phyloP scores from a whole-genome alignment of 2,888 invertebrate genomes.

The Zaprionus lineosus region DNA sequence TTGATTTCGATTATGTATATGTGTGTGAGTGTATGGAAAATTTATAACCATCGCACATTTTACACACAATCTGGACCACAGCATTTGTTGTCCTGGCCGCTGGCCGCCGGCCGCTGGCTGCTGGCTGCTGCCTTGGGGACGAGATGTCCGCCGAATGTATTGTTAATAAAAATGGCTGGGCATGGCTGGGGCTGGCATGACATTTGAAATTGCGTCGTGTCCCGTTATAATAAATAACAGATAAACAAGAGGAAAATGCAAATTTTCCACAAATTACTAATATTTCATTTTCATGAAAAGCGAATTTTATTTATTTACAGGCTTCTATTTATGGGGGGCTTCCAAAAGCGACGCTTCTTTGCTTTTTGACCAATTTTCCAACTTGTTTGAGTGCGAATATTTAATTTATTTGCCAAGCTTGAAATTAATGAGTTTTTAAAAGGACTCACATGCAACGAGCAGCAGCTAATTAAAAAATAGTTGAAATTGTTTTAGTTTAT shows the following conservation, averaged over 20 bases:
- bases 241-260: slow-evolving; percentile 10
- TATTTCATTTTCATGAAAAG: too few species aligned
- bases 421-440: too few species aligned
- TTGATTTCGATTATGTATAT: slow-evolving; percentile 50
- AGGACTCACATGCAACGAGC: slow-evolving; percentile 1
- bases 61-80: slow-evolving; percentile 21
- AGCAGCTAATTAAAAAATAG: slow-evolving; percentile 54
- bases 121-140: too few species aligned
- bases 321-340: too few species aligned
- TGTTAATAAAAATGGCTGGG: slow-evolving; percentile 12
- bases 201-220: not conserved
- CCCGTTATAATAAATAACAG: slow-evolving; percentile 6
- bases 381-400: too few species aligned
- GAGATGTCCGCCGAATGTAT: slow-evolving; percentile 10
- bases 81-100: not conserved
- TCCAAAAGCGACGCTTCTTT: too few species aligned
- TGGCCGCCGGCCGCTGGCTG: slow-evolving; percentile 3
- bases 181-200: too few species aligned
- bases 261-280: too few species aligned
- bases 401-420: too few species aligned
- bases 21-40: slow-evolving; percentile 19
- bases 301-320: too few species aligned
- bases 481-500: slow-evolving; percentile 36
- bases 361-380: too few species aligned
- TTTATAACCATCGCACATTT: slow-evolving; percentile 25